These are phyloP conservation scores for Oxygymnocypris stewartii DNA, from an alignment of 2,113 vertebrate species.

Conservation along the genomic window DNA sequence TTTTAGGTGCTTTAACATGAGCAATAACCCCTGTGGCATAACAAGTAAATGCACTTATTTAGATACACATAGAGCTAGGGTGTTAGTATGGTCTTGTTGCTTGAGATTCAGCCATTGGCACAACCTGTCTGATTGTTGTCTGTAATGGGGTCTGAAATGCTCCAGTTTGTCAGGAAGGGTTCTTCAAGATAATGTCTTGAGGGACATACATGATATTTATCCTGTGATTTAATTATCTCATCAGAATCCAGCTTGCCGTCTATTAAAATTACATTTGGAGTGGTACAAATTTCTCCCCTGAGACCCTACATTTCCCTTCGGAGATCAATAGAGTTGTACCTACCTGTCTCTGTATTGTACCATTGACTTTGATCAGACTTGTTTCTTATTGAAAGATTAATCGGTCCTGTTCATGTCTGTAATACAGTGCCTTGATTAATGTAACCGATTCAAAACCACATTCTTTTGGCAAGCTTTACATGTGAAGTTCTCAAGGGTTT, in stretches of 20 bases:
- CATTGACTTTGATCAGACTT: not conserved
- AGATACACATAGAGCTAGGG: not conserved
- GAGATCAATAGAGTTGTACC: not conserved
- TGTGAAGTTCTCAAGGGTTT: constrained; percentile 22
- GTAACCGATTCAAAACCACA: not conserved
- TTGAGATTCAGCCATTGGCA: constrained; percentile 12
- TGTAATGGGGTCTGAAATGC: constrained; percentile 2
- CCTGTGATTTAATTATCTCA: not conserved
- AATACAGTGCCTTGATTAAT: not conserved
- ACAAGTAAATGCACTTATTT: not conserved
- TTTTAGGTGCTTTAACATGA: not conserved
- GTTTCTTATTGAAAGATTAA: not conserved
- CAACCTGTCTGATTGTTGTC: constrained; percentile 15
- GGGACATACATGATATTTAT: not conserved
- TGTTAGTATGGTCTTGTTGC: not conserved
- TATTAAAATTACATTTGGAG: constrained; percentile 19
- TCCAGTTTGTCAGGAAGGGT: not conserved
- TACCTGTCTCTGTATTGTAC: not conserved
- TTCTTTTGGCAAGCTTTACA: constrained; percentile 1
- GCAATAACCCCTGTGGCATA: not conserved
- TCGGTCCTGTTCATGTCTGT: not conserved
- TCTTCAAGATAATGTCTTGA: not conserved
- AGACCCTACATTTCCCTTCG: not conserved
- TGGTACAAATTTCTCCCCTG: not conserved
- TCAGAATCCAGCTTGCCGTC: constrained; percentile 1